These are phyloP conservation scores for Scrobipalpa costella DNA, from an alignment of 2,888 invertebrate species.

Conservation along the genomic window DNA sequence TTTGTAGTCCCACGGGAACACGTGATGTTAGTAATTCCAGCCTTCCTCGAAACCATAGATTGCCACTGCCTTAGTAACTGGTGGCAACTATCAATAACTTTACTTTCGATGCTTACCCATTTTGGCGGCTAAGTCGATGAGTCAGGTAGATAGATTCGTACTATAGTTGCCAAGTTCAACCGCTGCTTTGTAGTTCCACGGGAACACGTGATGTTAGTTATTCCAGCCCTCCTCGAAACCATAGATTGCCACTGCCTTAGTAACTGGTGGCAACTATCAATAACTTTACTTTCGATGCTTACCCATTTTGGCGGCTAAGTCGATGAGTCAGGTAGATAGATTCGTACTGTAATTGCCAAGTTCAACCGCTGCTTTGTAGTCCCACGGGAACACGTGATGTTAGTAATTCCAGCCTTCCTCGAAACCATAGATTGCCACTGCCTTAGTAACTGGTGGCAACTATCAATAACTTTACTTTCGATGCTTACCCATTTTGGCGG, in stretches of 20 bases:
- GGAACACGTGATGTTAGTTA: constrained; percentile 94
- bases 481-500: constrained; percentile 84
- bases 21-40: constrained; percentile 95
- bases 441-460: too few relatives aligned
- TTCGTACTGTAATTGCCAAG: background rate
- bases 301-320: background rate
- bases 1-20: constrained; percentile 92
- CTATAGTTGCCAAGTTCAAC: constrained; percentile 79
- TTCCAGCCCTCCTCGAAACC: constrained; percentile 92
- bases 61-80: constrained; percentile 80
- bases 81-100: too few relatives aligned
- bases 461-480: too few relatives aligned
- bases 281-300: too few relatives aligned
- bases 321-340: background rate
- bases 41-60: constrained; percentile 89
- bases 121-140: too few relatives aligned
- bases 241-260: constrained; percentile 83
- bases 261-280: too few relatives aligned
- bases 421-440: too few relatives aligned
- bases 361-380: constrained; percentile 83
- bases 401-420: constrained; percentile 95
- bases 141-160: background rate
- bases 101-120: too few relatives aligned
- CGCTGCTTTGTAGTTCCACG: constrained; percentile 90
- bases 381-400: constrained; percentile 93